These are phyloP conservation scores for Gallinago undulata DNA, from an alignment of 2,113 vertebrate species.

Conservation along the genomic window DNA sequence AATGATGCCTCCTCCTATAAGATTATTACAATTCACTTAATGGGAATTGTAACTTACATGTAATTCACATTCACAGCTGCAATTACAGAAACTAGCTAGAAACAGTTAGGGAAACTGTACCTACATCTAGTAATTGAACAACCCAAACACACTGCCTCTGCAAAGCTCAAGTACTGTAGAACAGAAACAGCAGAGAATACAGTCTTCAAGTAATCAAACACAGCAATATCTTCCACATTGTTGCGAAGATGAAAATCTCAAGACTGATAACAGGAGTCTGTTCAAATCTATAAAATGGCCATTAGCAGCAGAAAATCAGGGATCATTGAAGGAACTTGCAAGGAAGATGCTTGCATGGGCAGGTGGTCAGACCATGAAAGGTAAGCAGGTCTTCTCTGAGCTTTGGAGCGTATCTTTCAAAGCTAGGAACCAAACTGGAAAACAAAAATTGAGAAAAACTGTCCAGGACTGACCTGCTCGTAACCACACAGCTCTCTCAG, in stretches of 20 bases:
- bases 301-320: background rate
- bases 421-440: background rate
- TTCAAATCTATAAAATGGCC: background rate
- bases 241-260: background rate
- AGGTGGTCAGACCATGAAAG: background rate
- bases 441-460: background rate
- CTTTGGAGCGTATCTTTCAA: accelerated
- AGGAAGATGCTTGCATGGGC: background rate
- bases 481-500: background rate
- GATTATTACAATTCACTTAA: background rate
- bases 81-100: background rate
- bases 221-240: background rate
- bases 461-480: background rate
- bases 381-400: background rate
- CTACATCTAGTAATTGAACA: background rate
- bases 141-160: background rate
- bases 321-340: background rate
- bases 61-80: background rate
- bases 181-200: background rate
- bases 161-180: background rate
- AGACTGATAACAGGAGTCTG: background rate
- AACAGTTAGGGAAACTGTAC: background rate
- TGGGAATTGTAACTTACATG: background rate
- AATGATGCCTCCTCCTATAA: background rate
- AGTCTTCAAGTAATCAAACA: background rate